Conservation (phyloP, 2,113 vertebrate species). For the Halcyon senegalensis region DNA sequence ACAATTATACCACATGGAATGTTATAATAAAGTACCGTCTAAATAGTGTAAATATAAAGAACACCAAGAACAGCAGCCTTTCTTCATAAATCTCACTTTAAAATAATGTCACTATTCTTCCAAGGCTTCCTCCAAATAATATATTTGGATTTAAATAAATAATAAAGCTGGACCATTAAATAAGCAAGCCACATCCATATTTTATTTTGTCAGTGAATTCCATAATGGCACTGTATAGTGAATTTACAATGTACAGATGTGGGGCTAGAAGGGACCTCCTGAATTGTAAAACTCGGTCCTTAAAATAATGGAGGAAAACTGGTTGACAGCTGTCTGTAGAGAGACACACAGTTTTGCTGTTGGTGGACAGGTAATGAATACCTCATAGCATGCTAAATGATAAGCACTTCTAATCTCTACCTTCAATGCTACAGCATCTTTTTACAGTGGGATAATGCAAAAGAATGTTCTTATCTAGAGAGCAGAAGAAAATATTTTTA, state of each 20-base stretch:
- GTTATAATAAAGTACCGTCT: neutral
- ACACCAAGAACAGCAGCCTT: neutral
- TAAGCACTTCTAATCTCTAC: neutral
- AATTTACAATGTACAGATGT: neutral
- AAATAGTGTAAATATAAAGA: neutral
- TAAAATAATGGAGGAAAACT: neutral
- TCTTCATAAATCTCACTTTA: conserved; percentile 12
- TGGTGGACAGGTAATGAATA: neutral
- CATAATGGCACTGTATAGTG: neutral
- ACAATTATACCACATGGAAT: neutral
- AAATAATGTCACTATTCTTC: neutral
- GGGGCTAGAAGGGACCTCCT: neutral
- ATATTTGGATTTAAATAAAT: neutral
- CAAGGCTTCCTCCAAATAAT: conserved; percentile 21
- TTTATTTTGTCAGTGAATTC: conserved; percentile 11
- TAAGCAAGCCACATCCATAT: neutral
- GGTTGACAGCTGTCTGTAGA: neutral
- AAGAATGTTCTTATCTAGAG: conserved; percentile 15
- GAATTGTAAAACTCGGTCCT: neutral
- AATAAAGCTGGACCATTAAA: neutral
- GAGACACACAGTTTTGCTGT: neutral
- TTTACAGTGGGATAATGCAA: neutral
- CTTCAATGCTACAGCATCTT: neutral
- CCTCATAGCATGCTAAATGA: neutral
- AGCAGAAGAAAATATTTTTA: conserved; percentile 14